Percentiles rank a stretch among this genome's conserved stretches.
These are phyloP conservation scores for Pungitius pungitius DNA, from an alignment of 2,113 vertebrate genomes.

Conservation along the genomic window DNA sequence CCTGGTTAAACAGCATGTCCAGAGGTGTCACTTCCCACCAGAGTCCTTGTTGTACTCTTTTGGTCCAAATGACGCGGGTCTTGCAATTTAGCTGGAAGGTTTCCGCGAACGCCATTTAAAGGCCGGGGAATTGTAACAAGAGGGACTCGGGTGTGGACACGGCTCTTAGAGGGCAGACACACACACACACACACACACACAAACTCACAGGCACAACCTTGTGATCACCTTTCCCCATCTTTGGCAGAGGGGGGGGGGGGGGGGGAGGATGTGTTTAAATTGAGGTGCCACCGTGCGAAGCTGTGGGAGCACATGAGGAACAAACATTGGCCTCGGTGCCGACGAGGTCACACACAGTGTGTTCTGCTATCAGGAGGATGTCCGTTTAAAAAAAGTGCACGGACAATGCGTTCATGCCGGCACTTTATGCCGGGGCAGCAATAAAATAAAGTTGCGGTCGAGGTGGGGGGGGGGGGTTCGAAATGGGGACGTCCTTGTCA, in stretches of 20 bases:
- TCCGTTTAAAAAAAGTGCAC: slow-evolving; percentile 61
- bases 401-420: slow-evolving; percentile 31
- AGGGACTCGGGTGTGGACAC: slow-evolving; percentile 22
- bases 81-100: slow-evolving; percentile 38
- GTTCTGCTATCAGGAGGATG: slow-evolving; percentile 62
- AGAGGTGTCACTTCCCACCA: slow-evolving; percentile 53
- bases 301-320: slow-evolving; percentile 41
- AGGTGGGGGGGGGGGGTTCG: background rate
- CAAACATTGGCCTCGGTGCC: slow-evolving; percentile 66
- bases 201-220: slow-evolving; percentile 14
- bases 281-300: slow-evolving; percentile 48
- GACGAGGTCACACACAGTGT: slow-evolving; percentile 29
- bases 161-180: slow-evolving; percentile 39
- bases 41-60: slow-evolving; percentile 36
- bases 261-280: slow-evolving; percentile 53
- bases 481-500: slow-evolving; percentile 25
- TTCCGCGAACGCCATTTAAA: slow-evolving; percentile 40
- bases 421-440: slow-evolving; percentile 25
- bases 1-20: slow-evolving; percentile 56
- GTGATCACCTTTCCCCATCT: slow-evolving; percentile 50
- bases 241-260: slow-evolving; percentile 5
- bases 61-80: slow-evolving; percentile 27
- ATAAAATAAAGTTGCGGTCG: slow-evolving; percentile 36
- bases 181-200: slow-evolving; percentile 9
- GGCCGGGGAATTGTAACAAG: slow-evolving; percentile 35